Conservation (phyloP, 2,888 invertebrate genomes). For the Scotopteryx bipunctaria region DNA sequence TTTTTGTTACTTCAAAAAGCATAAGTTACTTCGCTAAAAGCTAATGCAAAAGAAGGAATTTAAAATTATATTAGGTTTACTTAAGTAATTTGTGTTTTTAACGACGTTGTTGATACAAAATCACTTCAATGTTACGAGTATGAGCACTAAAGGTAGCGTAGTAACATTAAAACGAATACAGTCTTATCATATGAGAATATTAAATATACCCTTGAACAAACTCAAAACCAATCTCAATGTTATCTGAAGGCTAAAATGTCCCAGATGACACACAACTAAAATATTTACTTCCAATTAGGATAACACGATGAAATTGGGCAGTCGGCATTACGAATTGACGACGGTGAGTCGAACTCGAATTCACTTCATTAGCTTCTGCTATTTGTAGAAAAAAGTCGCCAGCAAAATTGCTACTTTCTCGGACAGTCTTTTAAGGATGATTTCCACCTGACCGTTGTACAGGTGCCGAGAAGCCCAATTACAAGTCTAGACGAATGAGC, state of each 20-base stretch:
- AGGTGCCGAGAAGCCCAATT: conserved; percentile 11
- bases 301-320: conserved; percentile 6
- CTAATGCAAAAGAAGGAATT: no score
- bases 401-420: background rate
- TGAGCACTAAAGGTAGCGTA: no score
- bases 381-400: background rate
- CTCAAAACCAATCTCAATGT: no score
- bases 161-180: no score
- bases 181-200: no score
- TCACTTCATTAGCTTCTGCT: conserved; percentile 1
- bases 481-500: conserved; percentile 24
- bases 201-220: no score
- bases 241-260: background rate
- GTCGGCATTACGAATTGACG: background rate
- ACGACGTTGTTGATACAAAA: no score
- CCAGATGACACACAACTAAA: background rate
- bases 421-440: conserved; percentile 1
- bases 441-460: conserved; percentile 10
- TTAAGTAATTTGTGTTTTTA: no score
- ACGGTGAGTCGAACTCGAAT: conserved; percentile 4
- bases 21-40: no score
- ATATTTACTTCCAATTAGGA: conserved; percentile 3
- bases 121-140: no score
- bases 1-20: background rate
- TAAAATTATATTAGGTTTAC: no score